Percentiles rank a stretch among this genome's conserved stretches.
Evolutionary conservation across 23 tunicate genomes (phyloP).

Genomic region (Halocynthia aurantium): DNA sequence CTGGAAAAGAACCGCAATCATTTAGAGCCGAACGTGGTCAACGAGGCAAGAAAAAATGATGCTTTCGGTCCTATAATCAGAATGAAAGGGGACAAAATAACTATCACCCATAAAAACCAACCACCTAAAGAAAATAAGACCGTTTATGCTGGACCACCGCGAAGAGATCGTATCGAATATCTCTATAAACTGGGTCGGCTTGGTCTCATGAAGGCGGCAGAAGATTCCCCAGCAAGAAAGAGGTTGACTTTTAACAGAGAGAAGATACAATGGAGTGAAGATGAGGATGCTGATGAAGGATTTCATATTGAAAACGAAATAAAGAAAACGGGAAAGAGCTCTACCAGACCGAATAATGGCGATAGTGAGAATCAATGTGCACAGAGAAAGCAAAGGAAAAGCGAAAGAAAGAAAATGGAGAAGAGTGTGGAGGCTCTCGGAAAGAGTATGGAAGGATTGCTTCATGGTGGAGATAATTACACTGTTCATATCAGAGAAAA

Average conservation of each 20-base stretch:
- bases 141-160: neutral
- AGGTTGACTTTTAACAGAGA: constrained; percentile 26
- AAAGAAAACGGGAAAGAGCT: constrained; percentile 5
- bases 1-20: neutral
- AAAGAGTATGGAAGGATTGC: constrained; percentile 45
- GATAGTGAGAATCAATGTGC: neutral
- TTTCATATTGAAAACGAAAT: neutral
- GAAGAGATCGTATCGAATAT: constrained; percentile 31
- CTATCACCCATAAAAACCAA: constrained; percentile 1
- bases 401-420: neutral
- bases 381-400: neutral
- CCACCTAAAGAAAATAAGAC: neutral
- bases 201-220: constrained; percentile 1
- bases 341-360: neutral
- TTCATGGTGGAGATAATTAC: constrained; percentile 33
- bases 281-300: neutral
- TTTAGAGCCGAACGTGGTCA: no score
- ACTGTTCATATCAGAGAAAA: neutral
- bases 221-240: constrained; percentile 46
- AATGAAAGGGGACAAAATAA: constrained; percentile 6
- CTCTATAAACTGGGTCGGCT: constrained; percentile 17
- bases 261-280: neutral
- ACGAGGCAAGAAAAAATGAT: constrained; percentile 3
- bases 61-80: constrained; percentile 11
- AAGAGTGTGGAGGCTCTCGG: constrained; percentile 43